Conservation (phyloP, 2,113 vertebrate genomes). For the Coturnix japonica region DNA sequence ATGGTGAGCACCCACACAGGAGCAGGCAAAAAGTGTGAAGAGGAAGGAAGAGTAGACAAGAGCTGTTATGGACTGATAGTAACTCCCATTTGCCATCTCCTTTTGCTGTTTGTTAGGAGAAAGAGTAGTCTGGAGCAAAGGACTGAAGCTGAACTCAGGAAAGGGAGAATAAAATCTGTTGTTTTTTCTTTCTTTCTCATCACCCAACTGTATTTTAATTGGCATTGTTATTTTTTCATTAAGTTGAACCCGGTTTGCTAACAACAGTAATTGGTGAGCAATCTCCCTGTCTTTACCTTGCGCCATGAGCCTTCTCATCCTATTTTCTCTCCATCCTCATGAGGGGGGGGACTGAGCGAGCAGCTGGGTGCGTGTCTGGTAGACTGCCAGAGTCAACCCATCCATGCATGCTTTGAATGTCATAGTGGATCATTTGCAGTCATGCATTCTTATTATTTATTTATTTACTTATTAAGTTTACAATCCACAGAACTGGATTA, state of each 20-base stretch:
- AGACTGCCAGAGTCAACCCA: neutral
- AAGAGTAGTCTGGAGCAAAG: neutral
- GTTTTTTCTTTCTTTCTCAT: neutral
- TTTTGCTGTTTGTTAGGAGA: neutral
- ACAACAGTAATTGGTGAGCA: neutral
- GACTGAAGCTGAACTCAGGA: neutral
- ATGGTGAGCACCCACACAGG: accelerated
- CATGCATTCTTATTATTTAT: neutral
- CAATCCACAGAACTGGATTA: neutral
- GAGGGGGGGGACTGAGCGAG: neutral
- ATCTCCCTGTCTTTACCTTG: neutral
- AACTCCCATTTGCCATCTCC: neutral
- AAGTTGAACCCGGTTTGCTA: neutral
- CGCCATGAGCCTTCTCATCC: neutral
- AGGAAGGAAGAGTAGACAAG: neutral
- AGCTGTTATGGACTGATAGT: neutral
- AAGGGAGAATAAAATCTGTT: neutral
- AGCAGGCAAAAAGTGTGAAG: neutral
- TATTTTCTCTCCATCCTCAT: neutral
- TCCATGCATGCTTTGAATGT: neutral
- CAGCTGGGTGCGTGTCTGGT: neutral
- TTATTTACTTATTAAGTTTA: neutral
- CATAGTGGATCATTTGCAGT: neutral
- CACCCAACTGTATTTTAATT: neutral
- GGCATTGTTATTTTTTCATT: neutral